These are phyloP conservation scores for Ceraclea dissimilis DNA, from an alignment of 2,888 invertebrate species.

Conservation along the genomic window DNA sequence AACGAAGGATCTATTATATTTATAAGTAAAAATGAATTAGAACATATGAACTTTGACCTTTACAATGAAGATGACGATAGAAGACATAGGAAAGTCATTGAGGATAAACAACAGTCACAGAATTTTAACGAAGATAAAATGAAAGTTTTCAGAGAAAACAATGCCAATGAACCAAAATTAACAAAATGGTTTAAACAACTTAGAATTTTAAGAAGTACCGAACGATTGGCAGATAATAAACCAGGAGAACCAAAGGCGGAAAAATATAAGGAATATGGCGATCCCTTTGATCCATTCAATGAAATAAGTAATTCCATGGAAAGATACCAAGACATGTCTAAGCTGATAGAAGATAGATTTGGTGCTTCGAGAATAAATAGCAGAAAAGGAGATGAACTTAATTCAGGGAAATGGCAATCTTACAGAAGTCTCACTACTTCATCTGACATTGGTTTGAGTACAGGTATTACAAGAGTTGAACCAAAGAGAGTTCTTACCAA, in stretches of 20 bases:
- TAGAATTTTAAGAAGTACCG: constrained; percentile 46
- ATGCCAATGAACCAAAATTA: constrained; percentile 44
- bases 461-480: constrained; percentile 44
- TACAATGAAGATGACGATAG: constrained; percentile 44
- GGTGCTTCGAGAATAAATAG: constrained; percentile 34
- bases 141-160: constrained; percentile 47
- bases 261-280: constrained; percentile 42
- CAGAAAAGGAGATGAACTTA: constrained; percentile 40
- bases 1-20: constrained; percentile 62
- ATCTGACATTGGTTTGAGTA: constrained; percentile 42
- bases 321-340: constrained; percentile 64
- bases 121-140: constrained; percentile 44
- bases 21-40: constrained; percentile 57
- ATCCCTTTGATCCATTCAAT: constrained; percentile 52
- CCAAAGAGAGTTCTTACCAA: constrained; percentile 46
- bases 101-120: constrained; percentile 36
- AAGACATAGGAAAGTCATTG: constrained; percentile 37
- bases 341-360: constrained; percentile 60
- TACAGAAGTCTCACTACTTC: constrained; percentile 47
- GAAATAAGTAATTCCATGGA: constrained; percentile 64
- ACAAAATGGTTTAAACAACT: constrained; percentile 60
- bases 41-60: constrained; percentile 52
- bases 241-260: constrained; percentile 35
- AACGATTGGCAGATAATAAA: constrained; percentile 42
- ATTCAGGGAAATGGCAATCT: constrained; percentile 46